Percentiles rank a stretch among this genome's conserved stretches.
Evolutionary conservation across 2,797 vertebrate species (phyloP).

Genomic region (Peromyscus aztecus): DNA sequence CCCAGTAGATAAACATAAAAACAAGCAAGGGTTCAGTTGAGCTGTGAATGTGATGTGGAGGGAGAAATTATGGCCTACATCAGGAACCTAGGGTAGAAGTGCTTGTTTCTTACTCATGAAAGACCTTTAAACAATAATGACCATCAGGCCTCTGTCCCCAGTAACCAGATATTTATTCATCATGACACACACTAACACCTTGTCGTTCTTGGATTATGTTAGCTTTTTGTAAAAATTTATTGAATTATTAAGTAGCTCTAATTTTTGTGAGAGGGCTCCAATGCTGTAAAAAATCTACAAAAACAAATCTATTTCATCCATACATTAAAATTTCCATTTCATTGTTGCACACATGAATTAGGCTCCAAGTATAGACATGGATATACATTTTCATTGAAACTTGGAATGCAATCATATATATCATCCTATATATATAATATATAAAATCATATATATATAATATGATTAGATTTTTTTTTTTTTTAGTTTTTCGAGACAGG

Average conservation of each 20-base stretch:
- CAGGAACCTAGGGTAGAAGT: background rate
- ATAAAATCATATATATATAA: background rate
- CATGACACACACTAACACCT: background rate
- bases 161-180: background rate
- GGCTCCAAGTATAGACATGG: background rate
- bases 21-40: background rate
- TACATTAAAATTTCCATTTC: background rate
- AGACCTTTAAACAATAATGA: background rate
- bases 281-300: slow-evolving; percentile 5
- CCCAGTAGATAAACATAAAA: background rate
- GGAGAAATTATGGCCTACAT: background rate
- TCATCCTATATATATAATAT: background rate
- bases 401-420: background rate
- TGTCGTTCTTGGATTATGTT: background rate
- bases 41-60: background rate
- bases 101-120: background rate
- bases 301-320: background rate
- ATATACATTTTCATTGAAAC: background rate
- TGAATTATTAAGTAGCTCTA: background rate
- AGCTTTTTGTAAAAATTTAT: background rate
- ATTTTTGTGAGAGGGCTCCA: background rate
- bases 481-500: too few species aligned
- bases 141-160: too few species aligned
- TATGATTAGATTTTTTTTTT: background rate
- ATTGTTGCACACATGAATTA: background rate